These are phyloP conservation scores for Mantis religiosa DNA, from an alignment of 2,888 invertebrate species.

Conservation along the genomic window DNA sequence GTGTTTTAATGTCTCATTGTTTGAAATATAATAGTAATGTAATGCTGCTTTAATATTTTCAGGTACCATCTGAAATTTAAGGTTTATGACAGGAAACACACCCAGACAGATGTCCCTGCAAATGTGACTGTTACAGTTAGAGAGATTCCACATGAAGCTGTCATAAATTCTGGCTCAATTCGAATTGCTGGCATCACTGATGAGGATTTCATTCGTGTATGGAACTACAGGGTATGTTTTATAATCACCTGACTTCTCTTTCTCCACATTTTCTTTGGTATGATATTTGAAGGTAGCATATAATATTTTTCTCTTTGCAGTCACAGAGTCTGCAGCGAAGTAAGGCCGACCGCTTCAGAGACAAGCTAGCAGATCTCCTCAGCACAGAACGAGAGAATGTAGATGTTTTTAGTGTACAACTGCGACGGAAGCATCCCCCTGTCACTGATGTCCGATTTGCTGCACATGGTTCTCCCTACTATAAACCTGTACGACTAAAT, in stretches of 20 bases:
- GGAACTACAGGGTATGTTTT: constrained; percentile 71
- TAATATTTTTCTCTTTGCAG: constrained; percentile 37
- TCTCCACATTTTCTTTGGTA: background rate
- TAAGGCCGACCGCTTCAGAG: constrained; percentile 83
- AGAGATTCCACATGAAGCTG: constrained; percentile 92
- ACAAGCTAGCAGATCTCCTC: constrained; percentile 80
- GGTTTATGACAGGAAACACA: constrained; percentile 91
- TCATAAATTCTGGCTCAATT: constrained; percentile 91
- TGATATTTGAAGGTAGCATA: background rate
- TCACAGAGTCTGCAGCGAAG: constrained; percentile 79
- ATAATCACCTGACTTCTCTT: background rate
- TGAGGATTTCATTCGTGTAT: constrained; percentile 92
- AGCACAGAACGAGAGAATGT: constrained; percentile 85
- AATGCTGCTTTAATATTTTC: constrained; percentile 15
- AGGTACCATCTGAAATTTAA: constrained; percentile 51
- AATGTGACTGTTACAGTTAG: constrained; percentile 93
- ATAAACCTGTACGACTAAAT: constrained; percentile 89
- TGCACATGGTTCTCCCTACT: constrained; percentile 93
- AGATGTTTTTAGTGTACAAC: constrained; percentile 93
- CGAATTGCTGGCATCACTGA: constrained; percentile 90
- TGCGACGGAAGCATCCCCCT: constrained; percentile 79
- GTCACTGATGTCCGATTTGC: constrained; percentile 90
- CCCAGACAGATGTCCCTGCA: constrained; percentile 92
- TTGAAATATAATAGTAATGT: no score
- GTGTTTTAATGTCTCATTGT: no score